A percentile compares a stretch with the other conserved stretches of the same genome.
Evolutionary conservation across 2,888 invertebrate genomes (phyloP).

Genomic region (Oscheius sp.): DNA sequence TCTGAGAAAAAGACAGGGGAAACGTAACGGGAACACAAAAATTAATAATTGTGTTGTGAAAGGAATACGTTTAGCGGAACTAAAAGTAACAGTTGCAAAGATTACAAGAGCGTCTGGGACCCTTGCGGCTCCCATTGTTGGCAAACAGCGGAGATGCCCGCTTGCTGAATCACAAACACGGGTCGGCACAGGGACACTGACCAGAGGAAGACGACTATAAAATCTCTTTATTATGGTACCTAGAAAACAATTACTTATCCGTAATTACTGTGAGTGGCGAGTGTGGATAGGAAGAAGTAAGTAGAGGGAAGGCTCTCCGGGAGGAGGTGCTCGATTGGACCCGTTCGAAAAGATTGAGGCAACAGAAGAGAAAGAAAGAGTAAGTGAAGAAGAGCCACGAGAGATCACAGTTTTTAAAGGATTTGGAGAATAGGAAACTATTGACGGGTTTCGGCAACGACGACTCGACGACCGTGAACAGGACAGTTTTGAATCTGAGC

Average conservation of each 20-base stretch:
- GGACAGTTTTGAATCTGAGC: constrained; percentile 13
- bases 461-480: constrained; percentile 17
- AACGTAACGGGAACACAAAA: no score
- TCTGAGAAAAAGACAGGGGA: not conserved
- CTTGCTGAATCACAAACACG: constrained; percentile 22
- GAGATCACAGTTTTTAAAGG: constrained; percentile 19
- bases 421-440: not conserved
- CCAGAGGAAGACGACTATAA: not conserved
- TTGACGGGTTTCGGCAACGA: constrained; percentile 25
- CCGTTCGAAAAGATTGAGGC: constrained; percentile 7
- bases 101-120: not conserved
- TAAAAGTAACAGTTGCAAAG: no score
- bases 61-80: no score
- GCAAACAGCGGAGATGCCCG: constrained; percentile 29
- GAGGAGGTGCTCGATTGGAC: not conserved
- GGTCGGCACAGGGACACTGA: constrained; percentile 1
- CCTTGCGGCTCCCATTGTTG: constrained; percentile 20
- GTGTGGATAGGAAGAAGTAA: not conserved
- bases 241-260: not conserved
- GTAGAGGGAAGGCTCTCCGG: not conserved
- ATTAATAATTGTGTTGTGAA: no score
- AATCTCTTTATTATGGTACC: not conserved
- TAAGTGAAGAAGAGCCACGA: not conserved
- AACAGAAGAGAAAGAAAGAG: constrained; percentile 6
- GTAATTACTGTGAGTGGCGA: not conserved